Evolutionary conservation across 2,113 vertebrate genomes (phyloP).

Genomic region (Campylomormyrus tamandua): DNA sequence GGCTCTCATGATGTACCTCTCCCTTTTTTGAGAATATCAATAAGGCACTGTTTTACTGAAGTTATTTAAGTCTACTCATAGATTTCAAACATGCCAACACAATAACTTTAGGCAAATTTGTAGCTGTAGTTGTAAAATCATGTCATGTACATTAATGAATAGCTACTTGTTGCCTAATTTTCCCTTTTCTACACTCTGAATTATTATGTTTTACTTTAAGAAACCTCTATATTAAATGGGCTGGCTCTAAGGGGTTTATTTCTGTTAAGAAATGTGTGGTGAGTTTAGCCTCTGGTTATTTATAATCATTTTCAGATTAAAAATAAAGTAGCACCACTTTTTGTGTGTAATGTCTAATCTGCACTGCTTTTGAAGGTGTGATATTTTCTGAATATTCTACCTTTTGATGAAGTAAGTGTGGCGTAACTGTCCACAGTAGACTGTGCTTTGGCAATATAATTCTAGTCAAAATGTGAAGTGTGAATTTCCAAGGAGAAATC

Average conservation of each 20-base stretch:
- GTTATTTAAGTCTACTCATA: background rate
- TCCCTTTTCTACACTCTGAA: background rate
- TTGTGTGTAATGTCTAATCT: background rate
- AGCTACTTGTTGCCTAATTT: background rate
- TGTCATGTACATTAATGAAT: background rate
- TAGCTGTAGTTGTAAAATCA: background rate
- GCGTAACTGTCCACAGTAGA: background rate
- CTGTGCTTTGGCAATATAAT: background rate
- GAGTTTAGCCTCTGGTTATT: background rate
- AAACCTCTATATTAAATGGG: background rate
- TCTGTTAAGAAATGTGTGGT: background rate
- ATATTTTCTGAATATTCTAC: background rate
- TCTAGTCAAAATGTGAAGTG: background rate
- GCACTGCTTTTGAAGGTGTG: background rate
- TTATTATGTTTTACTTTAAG: background rate
- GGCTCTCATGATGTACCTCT: background rate
- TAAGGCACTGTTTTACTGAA: background rate
- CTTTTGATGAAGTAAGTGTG: background rate
- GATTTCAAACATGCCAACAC: background rate
- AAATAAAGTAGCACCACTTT: background rate
- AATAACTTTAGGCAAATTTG: background rate
- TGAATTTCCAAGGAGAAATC: background rate
- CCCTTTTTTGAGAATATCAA: background rate
- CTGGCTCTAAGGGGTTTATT: background rate
- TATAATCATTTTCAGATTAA: background rate